Base-by-base conservation (phyloP, 2,113 vertebrate species). In the Pica pica region DNA sequence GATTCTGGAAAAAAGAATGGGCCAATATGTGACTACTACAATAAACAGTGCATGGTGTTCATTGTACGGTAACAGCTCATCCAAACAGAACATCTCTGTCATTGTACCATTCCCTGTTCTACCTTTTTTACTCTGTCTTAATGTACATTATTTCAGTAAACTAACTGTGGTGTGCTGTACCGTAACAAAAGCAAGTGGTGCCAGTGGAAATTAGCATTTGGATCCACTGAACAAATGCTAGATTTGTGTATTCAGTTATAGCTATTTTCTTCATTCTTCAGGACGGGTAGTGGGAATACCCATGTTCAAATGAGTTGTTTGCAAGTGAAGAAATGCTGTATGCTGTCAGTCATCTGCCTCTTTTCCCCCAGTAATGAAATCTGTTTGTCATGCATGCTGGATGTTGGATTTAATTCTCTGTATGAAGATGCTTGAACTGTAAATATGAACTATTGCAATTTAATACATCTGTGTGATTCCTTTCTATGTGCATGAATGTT, bases 1-100 rank as follows among this genome's bases (percentile, higher is more conserved):
- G 95, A 95, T 95, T 87, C 93, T 95, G 97, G 94, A 81, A 46
- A 78, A 78, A 92, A 91, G 39, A 37, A 90, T 88, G 68, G 93
- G 79, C 91, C 97, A 89, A 61, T 92, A 86, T 93, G 84, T 95
- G 95, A 91, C 87, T 80, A 83, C 94, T 79, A 11, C 96, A 92
- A 73, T 96, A 96, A 97, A 95, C 96, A 89, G 56, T 93, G 97
- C 86, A 94, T 95, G 96, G 82, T 94, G 92, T 97, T 96, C 91
- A 93, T 94, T 97, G 96, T 89, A 83, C 10, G 10, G 83, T 71
- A 76, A 52, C 87, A 85, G 78, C 75, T 89, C 86, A 46, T 83
- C 64, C 68, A 11, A 91, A 86, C 68, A 55, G 67, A 97, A 80
- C 94, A 82, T 91, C 84, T 75, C 89, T 95, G 91, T 90, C 81